Evolutionary conservation across 2,797 vertebrate species (phyloP).

Genomic region (Tangara arthus): DNA sequence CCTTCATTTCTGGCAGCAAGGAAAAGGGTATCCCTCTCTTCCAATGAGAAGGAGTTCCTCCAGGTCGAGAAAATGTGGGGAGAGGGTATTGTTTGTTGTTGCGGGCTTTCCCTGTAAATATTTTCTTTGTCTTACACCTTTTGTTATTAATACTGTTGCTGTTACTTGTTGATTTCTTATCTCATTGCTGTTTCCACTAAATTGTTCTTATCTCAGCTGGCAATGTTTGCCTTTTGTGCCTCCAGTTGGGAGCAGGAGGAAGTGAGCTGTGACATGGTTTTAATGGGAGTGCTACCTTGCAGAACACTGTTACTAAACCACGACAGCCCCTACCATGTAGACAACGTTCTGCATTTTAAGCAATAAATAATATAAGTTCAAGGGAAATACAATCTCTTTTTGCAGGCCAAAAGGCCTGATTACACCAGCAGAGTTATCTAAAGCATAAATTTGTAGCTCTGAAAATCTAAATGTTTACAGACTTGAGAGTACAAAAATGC

Average conservation of each 20-base stretch:
- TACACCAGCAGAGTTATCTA: neutral
- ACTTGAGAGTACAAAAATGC: neutral
- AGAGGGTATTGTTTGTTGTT: neutral
- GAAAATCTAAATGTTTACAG: neutral
- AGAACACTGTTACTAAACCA: neutral
- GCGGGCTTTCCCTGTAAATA: accelerated
- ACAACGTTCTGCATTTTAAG: neutral
- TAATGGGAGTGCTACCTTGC: neutral
- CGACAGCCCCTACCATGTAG: neutral
- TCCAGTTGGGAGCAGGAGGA: neutral
- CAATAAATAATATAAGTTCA: neutral
- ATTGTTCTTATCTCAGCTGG: neutral
- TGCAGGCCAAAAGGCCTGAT: neutral
- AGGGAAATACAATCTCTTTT: neutral
- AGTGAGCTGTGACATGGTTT: neutral
- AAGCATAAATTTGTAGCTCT: neutral
- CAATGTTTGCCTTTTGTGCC: neutral
- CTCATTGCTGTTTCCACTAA: neutral
- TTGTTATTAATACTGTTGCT: neutral
- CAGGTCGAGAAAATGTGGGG: neutral
- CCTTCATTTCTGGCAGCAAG: neutral
- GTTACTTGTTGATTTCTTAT: neutral
- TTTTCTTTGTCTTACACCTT: neutral
- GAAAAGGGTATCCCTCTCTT: neutral
- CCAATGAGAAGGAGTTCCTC: neutral